Evolutionary conservation across 2,113 vertebrate species (phyloP), one percentile per base, ranked within the genome.

Genomic region (Halichoeres trimaculatus): DNA sequence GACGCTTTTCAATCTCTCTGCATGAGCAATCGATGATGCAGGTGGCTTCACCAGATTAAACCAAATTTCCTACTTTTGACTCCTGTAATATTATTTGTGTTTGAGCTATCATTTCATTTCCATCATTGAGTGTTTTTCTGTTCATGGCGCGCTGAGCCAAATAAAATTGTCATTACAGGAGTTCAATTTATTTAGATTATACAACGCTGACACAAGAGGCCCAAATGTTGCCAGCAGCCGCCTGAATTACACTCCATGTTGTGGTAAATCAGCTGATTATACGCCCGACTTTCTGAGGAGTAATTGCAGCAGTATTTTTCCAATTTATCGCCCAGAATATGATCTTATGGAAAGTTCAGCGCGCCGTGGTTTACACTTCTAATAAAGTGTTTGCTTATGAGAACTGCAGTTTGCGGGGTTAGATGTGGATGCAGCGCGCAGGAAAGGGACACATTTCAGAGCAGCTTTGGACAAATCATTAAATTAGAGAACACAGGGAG

Each of bases 301-400:
- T 85, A 72, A 84, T 84, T 74, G 55, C 63, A 7, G 71, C 80
- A 38, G 75, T 84, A 86, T 69, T 76, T 81, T 54, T 22, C 64
- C 69, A 24, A 61, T 74, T 52, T 74, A 84, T 80, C 61, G 43
- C 62, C 38, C 34, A 41, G 65, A 79, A 81, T 80, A 68, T 82
- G 65, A 77, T 80, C 51, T 70, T 75, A 69, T 53, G 80, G 72
- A 50, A 80, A 68, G 68, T 71, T 65, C 71, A 7, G 0, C 9
- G 55, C 56, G 50, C 35, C 50, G 47, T 84, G 74, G 70, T 84
- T 79, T 70, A 81, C 64, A 57, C 57, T 40, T 55, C 68, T 72
- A 81, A 65, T 80, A 73, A 74, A 78, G 54, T 38, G 35, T 30
- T 60, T 41, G 52, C 64, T 73, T 59, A 16, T 74, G 56, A 71